phyloP scores from a whole-genome alignment of 2,797 vertebrate species.

The Cetoscarus ocellatus region DNA sequence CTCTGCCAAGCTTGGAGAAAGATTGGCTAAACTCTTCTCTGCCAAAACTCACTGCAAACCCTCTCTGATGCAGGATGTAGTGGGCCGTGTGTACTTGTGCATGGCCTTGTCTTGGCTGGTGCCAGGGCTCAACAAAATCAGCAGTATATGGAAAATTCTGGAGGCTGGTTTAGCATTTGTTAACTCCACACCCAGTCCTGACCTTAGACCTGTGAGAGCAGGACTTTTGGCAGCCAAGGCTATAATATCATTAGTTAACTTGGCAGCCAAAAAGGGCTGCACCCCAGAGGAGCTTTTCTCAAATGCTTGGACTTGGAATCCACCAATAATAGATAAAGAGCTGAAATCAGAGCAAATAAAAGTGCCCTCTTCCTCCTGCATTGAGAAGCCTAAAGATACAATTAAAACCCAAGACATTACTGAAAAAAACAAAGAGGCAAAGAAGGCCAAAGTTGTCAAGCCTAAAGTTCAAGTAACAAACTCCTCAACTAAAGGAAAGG shows the following conservation, averaged over 20 bases:
- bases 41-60: slow-evolving; percentile 43
- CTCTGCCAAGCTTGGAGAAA: slow-evolving; percentile 60
- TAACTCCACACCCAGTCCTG: slow-evolving; percentile 61
- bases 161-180: slow-evolving; percentile 86
- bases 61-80: slow-evolving; percentile 81
- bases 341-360: slow-evolving; percentile 57
- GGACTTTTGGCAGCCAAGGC: slow-evolving; percentile 85
- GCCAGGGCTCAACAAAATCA: slow-evolving; percentile 61
- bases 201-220: slow-evolving; percentile 82
- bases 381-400: slow-evolving; percentile 72
- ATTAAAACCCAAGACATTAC: slow-evolving; percentile 42
- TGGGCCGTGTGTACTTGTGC: slow-evolving; percentile 82
- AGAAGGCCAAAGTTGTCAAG: slow-evolving; percentile 48
- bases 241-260: slow-evolving; percentile 69
- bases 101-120: slow-evolving; percentile 80
- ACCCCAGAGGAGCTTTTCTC: slow-evolving; percentile 81
- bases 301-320: slow-evolving; percentile 84
- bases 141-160: slow-evolving; percentile 80
- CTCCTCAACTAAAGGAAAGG: slow-evolving; percentile 58
- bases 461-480: slow-evolving; percentile 51
- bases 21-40: slow-evolving; percentile 61
- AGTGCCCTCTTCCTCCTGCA: neutral
- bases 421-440: slow-evolving; percentile 60
- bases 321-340: slow-evolving; percentile 39
- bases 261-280: slow-evolving; percentile 75